Percentiles rank a stretch among this genome's conserved stretches.
phyloP scores from a whole-genome alignment of 2,797 vertebrate genomes.

The Lycodopsis pacificus region DNA sequence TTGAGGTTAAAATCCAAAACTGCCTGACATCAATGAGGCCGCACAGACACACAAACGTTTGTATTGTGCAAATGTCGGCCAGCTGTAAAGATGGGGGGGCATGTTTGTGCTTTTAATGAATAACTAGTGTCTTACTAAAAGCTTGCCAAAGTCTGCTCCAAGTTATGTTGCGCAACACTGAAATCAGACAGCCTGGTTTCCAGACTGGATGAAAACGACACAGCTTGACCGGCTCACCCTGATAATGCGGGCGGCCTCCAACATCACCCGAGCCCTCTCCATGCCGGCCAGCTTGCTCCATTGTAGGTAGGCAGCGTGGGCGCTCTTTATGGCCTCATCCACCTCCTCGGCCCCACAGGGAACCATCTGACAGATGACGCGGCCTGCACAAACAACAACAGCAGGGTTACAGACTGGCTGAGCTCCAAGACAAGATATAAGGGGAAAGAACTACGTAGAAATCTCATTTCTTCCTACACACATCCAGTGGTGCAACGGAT shows the following conservation, averaged over 20 bases:
- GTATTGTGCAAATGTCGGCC: constrained; percentile 38
- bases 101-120: constrained; percentile 40
- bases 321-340: constrained; percentile 89
- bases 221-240: constrained; percentile 80
- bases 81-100: background rate
- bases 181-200: background rate
- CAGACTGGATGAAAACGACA: rapidly evolving
- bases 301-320: constrained; percentile 88
- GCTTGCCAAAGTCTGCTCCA: constrained; percentile 1
- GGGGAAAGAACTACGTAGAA: background rate
- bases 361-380: constrained; percentile 88
- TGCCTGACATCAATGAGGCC: rapidly evolving
- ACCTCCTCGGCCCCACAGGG: constrained; percentile 92
- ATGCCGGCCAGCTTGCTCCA: constrained; percentile 93
- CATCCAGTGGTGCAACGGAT: background rate
- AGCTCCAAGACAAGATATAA: background rate
- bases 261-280: constrained; percentile 90
- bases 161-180: constrained; percentile 36
- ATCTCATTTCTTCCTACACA: background rate
- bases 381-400: constrained; percentile 77
- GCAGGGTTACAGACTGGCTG: background rate
- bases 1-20: background rate
- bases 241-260: constrained; percentile 95
- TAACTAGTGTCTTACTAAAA: constrained; percentile 26
- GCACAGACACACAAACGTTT: background rate